Percentiles rank a stretch among this genome's conserved stretches.
These are phyloP conservation scores for Netelia inedita DNA, from an alignment of 2,888 invertebrate genomes.

Conservation along the genomic window DNA sequence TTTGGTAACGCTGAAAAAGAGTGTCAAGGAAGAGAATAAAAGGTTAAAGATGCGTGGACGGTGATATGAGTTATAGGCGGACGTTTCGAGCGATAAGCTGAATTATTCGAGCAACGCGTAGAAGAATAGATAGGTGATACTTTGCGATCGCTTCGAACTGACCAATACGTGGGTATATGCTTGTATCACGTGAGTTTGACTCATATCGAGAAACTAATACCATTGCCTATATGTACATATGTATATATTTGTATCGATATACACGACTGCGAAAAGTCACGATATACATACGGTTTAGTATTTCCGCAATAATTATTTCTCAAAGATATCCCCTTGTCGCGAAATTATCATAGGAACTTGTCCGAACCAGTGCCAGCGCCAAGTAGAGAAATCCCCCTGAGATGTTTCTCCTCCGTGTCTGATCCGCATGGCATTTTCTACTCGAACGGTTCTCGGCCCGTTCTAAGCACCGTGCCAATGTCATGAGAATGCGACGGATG, in stretches of 20 bases:
- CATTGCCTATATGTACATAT: neutral
- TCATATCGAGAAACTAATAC: constrained; percentile 28
- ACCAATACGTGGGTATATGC: constrained; percentile 5
- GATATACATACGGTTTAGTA: constrained; percentile 11
- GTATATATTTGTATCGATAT: constrained; percentile 2
- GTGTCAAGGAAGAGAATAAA: neutral
- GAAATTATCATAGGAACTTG: constrained; percentile 38
- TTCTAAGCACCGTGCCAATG: neutral
- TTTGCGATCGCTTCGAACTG: constrained; percentile 27
- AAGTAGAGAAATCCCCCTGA: constrained; percentile 17
- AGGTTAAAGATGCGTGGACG: neutral
- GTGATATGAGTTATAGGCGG: constrained; percentile 20
- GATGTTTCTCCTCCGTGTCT: neutral
- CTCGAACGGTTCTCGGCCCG: neutral
- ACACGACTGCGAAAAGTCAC: neutral
- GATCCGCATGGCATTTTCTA: constrained; percentile 20
- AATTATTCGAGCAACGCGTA: constrained; percentile 17
- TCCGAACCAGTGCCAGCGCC: neutral
- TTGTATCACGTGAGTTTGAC: constrained; percentile 6
- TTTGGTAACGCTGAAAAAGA: neutral
- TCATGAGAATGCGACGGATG: neutral
- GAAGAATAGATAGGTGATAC: constrained; percentile 37
- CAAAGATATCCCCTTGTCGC: constrained; percentile 9
- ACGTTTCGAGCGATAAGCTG: constrained; percentile 39
- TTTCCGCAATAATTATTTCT: constrained; percentile 35